Percentiles rank a stretch among this genome's conserved stretches.
These are phyloP conservation scores for Acropora tenuis DNA, from an alignment of 64 coral and sea anemone species.

Conservation along the genomic window DNA sequence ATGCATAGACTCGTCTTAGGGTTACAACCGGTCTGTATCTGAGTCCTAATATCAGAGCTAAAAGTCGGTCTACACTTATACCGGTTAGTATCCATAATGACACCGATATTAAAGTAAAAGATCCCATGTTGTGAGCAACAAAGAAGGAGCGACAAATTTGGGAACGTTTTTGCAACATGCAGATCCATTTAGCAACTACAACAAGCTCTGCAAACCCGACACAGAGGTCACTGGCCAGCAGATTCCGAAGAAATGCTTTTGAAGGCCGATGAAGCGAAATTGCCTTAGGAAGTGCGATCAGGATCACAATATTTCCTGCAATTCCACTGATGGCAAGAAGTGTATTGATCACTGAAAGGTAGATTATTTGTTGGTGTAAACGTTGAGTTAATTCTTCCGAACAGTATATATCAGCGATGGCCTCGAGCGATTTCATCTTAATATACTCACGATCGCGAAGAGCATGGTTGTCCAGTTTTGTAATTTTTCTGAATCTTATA, in stretches of 20 bases:
- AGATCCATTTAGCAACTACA: background rate
- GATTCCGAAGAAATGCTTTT: background rate
- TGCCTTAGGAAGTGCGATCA: background rate
- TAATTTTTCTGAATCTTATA: too few relatives aligned
- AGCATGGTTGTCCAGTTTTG: too few relatives aligned
- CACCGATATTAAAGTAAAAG: background rate
- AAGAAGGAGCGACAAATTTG: background rate
- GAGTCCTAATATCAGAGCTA: background rate
- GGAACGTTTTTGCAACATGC: background rate
- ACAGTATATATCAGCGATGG: background rate
- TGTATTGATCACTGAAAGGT: background rate
- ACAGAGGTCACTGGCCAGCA: background rate
- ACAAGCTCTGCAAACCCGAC: background rate
- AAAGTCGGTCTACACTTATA: background rate
- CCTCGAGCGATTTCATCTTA: too few relatives aligned
- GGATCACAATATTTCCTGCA: background rate
- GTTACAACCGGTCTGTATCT: background rate
- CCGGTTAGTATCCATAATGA: background rate
- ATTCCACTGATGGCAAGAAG: background rate
- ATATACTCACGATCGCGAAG: too few relatives aligned
- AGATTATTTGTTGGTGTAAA: background rate
- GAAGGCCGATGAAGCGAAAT: constrained; percentile 11
- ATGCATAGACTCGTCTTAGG: background rate
- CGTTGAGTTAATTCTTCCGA: background rate
- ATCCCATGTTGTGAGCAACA: background rate